Evolutionary conservation across 1,140 invertebrate species (phyloP).

Genomic region (Drosophila bifasciata): DNA sequence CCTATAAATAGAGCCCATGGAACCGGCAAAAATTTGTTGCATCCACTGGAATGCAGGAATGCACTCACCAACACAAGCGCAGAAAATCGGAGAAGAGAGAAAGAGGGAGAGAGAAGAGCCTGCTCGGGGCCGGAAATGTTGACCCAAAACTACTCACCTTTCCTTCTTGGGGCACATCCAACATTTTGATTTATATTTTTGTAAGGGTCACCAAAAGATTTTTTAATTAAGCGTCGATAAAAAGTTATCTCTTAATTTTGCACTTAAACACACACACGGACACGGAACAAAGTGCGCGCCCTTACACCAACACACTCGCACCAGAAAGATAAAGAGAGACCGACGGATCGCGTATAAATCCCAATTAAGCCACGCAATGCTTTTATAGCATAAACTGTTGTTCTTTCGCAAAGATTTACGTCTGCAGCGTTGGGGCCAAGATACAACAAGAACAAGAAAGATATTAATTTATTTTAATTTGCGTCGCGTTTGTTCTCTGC

Average conservation of each 20-base stretch:
- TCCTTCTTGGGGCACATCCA: slow-evolving; percentile 78
- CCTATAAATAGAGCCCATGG: slow-evolving; percentile 22
- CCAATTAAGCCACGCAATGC: too few relatives aligned
- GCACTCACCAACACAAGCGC: slow-evolving; percentile 18
- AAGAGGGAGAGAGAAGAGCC: background rate
- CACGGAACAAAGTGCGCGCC: background rate
- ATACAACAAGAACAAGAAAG: slow-evolving; percentile 51
- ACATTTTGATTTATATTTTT: slow-evolving; percentile 58
- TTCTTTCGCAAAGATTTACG: too few relatives aligned
- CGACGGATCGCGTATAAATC: too few relatives aligned
- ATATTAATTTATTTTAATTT: slow-evolving; percentile 60
- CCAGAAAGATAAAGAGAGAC: too few relatives aligned
- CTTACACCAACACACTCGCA: slow-evolving; percentile 2
- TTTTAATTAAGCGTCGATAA: slow-evolving; percentile 25
- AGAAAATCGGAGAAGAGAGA: slow-evolving; percentile 1
- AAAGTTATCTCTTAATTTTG: slow-evolving; percentile 17
- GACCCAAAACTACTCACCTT: slow-evolving; percentile 59
- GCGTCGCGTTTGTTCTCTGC: slow-evolving; percentile 12
- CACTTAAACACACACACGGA: slow-evolving; percentile 13
- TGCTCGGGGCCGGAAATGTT: background rate
- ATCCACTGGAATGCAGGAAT: slow-evolving; percentile 57
- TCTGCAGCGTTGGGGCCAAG: slow-evolving; percentile 19
- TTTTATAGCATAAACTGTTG: too few relatives aligned
- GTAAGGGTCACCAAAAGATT: slow-evolving; percentile 7
- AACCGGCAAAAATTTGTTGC: slow-evolving; percentile 61